Conservation (phyloP, 2,888 invertebrate genomes). For the Hypolimnas misippus region DNA sequence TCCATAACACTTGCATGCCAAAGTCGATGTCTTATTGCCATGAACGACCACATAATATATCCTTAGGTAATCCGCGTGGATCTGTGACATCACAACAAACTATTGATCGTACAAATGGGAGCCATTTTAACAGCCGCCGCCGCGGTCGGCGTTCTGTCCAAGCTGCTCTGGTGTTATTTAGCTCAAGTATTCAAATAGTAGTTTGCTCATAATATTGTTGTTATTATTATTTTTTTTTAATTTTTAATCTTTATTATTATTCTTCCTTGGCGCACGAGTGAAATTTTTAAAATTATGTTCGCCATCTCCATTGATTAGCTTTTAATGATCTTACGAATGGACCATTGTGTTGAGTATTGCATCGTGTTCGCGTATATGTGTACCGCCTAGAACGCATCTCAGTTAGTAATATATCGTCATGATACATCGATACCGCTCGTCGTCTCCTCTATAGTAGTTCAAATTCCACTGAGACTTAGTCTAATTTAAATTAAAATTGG, state of each 20-base stretch:
- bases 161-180: constrained; percentile 81
- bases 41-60: constrained; percentile 66
- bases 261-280: constrained; percentile 64
- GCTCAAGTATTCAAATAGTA: constrained; percentile 80
- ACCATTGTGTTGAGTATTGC: constrained; percentile 59
- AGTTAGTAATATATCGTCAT: constrained; percentile 28
- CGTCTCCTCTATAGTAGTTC: constrained; percentile 31
- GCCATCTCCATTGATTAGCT: constrained; percentile 72
- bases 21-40: constrained; percentile 80
- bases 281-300: constrained; percentile 67
- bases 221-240: constrained; percentile 60
- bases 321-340: constrained; percentile 59
- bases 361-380: constrained; percentile 49
- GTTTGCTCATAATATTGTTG: constrained; percentile 82
- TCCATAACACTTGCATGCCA: constrained; percentile 77
- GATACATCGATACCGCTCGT: constrained; percentile 25
- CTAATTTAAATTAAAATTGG: constrained; percentile 32
- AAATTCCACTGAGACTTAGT: constrained; percentile 39
- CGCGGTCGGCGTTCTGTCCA: constrained; percentile 67
- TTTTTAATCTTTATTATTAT: constrained; percentile 58
- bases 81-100: constrained; percentile 78
- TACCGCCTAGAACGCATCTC: constrained; percentile 36
- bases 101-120: constrained; percentile 80
- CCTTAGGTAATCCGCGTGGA: constrained; percentile 65
- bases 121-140: constrained; percentile 67